These are phyloP conservation scores for Netelia melanura DNA, from an alignment of 2,888 invertebrate species.

Conservation along the genomic window DNA sequence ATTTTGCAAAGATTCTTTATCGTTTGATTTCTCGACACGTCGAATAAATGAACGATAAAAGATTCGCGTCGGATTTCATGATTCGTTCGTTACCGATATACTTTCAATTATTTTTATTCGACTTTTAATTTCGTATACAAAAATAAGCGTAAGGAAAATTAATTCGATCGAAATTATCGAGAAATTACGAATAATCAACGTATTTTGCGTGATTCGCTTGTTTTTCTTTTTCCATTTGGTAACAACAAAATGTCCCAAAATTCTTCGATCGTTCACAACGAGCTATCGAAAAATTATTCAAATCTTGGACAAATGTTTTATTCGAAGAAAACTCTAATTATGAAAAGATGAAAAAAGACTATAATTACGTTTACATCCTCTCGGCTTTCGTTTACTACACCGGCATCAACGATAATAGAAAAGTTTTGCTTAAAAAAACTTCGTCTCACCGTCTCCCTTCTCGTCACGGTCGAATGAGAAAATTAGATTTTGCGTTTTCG, in stretches of 20 bases:
- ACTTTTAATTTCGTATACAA: not conserved
- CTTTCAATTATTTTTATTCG: conserved; percentile 10
- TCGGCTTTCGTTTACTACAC: not conserved
- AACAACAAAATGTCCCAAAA: no score
- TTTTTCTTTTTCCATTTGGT: no score
- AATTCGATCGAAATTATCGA: not conserved
- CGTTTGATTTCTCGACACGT: not conserved
- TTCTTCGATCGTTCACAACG: no score
- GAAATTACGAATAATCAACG: not conserved
- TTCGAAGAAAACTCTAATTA: not conserved
- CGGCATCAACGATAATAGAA: conserved; percentile 22
- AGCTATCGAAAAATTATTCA: no score
- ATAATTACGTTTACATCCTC: not conserved
- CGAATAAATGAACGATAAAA: not conserved
- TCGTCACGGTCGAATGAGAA: not conserved
- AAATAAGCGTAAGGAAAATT: not conserved
- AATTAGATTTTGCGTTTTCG: not conserved
- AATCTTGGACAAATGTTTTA: no score
- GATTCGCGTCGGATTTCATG: not conserved
- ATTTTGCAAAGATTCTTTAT: conserved; percentile 4
- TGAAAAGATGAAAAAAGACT: conserved; percentile 30
- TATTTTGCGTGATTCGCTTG: no score
- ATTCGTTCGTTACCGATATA: conserved; percentile 4
- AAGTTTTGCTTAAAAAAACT: conserved; percentile 10
- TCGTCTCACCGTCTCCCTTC: not conserved